phyloP scores from a whole-genome alignment of 2,113 vertebrate species.

The Prochilodus magdalenae region DNA sequence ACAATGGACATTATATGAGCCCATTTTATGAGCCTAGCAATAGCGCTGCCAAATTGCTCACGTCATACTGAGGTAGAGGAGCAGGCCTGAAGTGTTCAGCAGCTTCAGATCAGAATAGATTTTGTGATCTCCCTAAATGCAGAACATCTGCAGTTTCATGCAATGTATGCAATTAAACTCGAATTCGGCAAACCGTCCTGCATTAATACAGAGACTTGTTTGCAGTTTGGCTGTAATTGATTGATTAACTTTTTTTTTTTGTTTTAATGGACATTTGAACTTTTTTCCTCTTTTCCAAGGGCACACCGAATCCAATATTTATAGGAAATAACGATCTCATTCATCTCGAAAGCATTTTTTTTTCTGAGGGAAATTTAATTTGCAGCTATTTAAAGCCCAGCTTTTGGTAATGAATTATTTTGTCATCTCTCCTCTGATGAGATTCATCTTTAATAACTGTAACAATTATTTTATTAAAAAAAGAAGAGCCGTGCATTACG shows the following conservation, averaged over 20 bases:
- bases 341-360: conserved; percentile 74
- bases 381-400: conserved; percentile 80
- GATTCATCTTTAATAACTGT: conserved; percentile 85
- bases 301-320: conserved; percentile 76
- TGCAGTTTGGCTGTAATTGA: conserved; percentile 43
- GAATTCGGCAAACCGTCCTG: neutral
- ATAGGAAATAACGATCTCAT: conserved; percentile 75
- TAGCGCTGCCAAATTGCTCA: too few relatives aligned
- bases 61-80: too few relatives aligned
- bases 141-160: too few relatives aligned
- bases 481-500: conserved; percentile 75
- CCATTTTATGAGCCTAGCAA: too few relatives aligned
- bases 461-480: conserved; percentile 84
- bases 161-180: neutral
- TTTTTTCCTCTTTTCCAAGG: conserved; percentile 68
- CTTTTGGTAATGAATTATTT: conserved; percentile 83
- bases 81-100: too few relatives aligned
- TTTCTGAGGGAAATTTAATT: conserved; percentile 75
- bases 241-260: conserved; percentile 42
- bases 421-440: conserved; percentile 80
- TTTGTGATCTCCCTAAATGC: too few relatives aligned
- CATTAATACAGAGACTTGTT: conserved; percentile 7
- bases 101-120: too few relatives aligned
- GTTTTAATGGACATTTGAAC: conserved; percentile 62
- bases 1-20: too few relatives aligned